Evolutionary conservation across 2,797 vertebrate species (phyloP), one percentile per base, ranked within the genome.

Genomic region (Calcarius lapponicus): DNA sequence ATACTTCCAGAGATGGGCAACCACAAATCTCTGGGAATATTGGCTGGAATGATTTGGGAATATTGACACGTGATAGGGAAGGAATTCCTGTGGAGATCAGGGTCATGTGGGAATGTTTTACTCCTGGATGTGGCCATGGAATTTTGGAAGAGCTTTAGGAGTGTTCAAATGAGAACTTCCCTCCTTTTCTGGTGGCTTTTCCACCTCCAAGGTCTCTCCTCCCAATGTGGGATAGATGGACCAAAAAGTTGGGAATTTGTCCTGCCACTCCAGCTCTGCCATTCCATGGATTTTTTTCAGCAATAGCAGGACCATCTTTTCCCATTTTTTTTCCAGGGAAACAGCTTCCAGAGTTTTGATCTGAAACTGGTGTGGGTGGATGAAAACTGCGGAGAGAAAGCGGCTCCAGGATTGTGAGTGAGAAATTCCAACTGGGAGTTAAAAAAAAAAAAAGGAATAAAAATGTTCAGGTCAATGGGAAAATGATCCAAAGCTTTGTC

Each of bases 361-460:
- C 95, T 98, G 94, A 98, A 98, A 94, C 95, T 98, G 29, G 92
- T 98, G 38, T 98, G 98, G 98, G 84, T 98, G 51, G 97, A 98
- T 19, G 83, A 95, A 31, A 73, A 84, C 57, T 51, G 48, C 7
- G 83, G 29, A 8, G 64, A 96, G 74, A 85, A 96, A 84, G 50
- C 22, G 0, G 45, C 74, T 51, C 45, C 62, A 1, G 95, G 69
- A 88, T 34, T 18, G 97, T 98, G 64, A 97, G 96, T 95, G 31
- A 73, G 81, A 18, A 38, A 36, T 54, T 73, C 60, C 67, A 7
- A 1, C 29, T 38, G 70, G 38, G 40, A 69, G 2, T 17, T 50
- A n/a, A n/a, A n/a, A n/a, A n/a, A 1, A 13, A 34, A n/a, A 8
- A 50, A 25, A 22, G 13, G 20, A 47, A 25, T n/a, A 22, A 13